Evolutionary conservation across 2,797 vertebrate genomes (phyloP).

Genomic region (Sternarchorhynchus goeldii): DNA sequence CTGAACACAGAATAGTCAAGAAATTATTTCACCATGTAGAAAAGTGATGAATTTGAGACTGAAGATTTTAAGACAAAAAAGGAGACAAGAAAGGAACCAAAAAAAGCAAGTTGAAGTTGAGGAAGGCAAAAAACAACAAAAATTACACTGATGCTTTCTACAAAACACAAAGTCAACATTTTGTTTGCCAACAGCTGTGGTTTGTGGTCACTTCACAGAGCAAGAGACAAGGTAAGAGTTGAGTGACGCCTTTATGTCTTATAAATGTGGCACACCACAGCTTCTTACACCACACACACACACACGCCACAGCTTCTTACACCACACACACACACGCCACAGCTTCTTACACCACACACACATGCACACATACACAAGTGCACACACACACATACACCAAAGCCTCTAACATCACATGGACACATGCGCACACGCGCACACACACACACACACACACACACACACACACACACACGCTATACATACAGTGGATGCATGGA

Average conservation of each 20-base stretch:
- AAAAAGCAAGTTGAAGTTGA: neutral
- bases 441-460: neutral
- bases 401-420: neutral
- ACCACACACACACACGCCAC: neutral
- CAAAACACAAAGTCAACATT: neutral
- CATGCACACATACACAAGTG: neutral
- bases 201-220: constrained; percentile 40
- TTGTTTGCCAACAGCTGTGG: constrained; percentile 37
- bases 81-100: neutral
- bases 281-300: neutral
- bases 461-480: neutral
- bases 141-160: neutral
- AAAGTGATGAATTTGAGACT: neutral
- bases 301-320: neutral
- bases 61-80: neutral
- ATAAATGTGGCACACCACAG: constrained; percentile 44
- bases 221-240: constrained; percentile 5
- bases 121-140: neutral
- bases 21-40: neutral
- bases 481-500: neutral
- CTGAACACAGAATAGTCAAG: neutral
- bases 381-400: neutral
- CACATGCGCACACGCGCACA: neutral
- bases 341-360: too few species aligned
- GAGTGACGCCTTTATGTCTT: constrained; percentile 34